Evolutionary conservation across 2,888 invertebrate genomes (phyloP).

Genomic region (Onchidella celtica): DNA sequence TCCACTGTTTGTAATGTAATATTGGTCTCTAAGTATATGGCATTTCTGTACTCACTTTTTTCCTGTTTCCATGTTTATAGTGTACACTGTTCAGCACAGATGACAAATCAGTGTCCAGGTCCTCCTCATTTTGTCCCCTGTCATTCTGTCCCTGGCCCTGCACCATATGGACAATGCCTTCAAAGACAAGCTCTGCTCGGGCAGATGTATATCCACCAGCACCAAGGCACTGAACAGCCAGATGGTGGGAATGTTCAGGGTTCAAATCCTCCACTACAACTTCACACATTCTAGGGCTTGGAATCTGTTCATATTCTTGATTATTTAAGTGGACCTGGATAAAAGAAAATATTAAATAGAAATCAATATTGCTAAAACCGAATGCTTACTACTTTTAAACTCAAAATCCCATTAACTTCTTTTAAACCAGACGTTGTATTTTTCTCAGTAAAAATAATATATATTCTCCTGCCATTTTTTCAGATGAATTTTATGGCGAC

Average conservation of each 20-base stretch:
- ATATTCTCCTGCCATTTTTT: too few relatives aligned
- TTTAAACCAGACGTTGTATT: too few relatives aligned
- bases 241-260: slow-evolving; percentile 63
- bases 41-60: slow-evolving; percentile 65
- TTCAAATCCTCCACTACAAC: slow-evolving; percentile 70
- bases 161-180: slow-evolving; percentile 60
- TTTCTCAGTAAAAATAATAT: too few relatives aligned
- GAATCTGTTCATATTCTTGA: slow-evolving; percentile 57
- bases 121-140: slow-evolving; percentile 28
- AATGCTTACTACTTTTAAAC: too few relatives aligned
- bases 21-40: too few relatives aligned
- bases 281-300: slow-evolving; percentile 64
- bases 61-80: slow-evolving; percentile 61
- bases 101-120: slow-evolving; percentile 59
- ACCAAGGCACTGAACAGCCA: slow-evolving; percentile 72
- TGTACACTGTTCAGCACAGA: slow-evolving; percentile 59
- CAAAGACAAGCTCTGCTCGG: slow-evolving; percentile 62
- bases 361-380: too few relatives aligned
- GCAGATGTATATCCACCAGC: slow-evolving; percentile 66
- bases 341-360: slow-evolving; percentile 7
- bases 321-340: slow-evolving; percentile 73
- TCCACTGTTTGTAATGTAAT: too few relatives aligned
- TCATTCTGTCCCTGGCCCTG: slow-evolving; percentile 54
- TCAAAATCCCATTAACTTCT: too few relatives aligned
- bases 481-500: too few relatives aligned